Evolutionary conservation across 2,797 vertebrate genomes (phyloP).

Genomic region (Amblyraja radiata): DNA sequence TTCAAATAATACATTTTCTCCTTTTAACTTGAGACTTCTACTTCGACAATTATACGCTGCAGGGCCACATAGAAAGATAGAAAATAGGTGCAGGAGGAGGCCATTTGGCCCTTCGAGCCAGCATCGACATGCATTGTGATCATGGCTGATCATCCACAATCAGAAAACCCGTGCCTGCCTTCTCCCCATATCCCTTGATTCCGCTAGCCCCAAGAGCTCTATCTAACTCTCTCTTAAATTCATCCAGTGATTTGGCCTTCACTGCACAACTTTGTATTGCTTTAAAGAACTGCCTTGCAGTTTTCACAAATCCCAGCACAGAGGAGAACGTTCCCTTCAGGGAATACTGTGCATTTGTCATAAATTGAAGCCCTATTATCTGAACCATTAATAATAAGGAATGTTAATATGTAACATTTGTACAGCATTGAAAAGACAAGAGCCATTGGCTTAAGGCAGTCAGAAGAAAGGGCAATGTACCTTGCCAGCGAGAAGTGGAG

Average conservation of each 20-base stretch:
- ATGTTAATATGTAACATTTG: background rate
- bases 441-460: conserved; percentile 11
- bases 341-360: background rate
- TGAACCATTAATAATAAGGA: conserved; percentile 8
- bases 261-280: background rate
- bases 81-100: too few species aligned
- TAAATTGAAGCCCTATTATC: background rate
- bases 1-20: background rate
- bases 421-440: background rate
- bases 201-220: too few species aligned
- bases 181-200: too few species aligned
- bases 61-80: background rate
- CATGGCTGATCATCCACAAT: too few species aligned
- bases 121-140: too few species aligned
- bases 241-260: too few species aligned
- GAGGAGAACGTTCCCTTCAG: background rate
- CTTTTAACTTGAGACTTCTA: background rate
- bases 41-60: background rate
- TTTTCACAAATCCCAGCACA: background rate
- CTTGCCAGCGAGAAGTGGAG: background rate
- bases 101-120: too few species aligned
- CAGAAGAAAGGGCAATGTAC: background rate
- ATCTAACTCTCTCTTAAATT: too few species aligned
- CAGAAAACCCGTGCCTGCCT: too few species aligned
- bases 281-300: background rate